Base-by-base conservation (phyloP, 2,113 vertebrate genomes). In the Odocoileus hemionus region DNA sequence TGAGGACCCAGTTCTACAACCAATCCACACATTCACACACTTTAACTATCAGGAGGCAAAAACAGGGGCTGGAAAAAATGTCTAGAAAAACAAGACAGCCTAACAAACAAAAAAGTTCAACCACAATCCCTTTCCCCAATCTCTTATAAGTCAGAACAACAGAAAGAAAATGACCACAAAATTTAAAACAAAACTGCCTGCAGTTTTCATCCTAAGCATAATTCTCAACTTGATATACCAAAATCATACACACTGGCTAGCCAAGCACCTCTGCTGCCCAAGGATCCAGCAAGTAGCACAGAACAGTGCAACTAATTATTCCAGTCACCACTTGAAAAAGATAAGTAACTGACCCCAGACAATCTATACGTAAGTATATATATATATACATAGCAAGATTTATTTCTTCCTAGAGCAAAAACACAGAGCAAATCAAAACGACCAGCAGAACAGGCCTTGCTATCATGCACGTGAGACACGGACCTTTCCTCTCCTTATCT, bases 391-490 rank as follows among this genome's bases (percentile, higher is more conserved):
- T 19, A 54, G 33, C 57, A 95, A 94, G 25, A 84, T 36, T 74
- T 33, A 57, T 52, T 97, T 92, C 79, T 80, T 86, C 80, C 50
- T 50, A 23, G 12, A 94, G 30, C 61, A 96, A 92, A 95, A 89
- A 30, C 19, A 57, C 39, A 15, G 15, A 88, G 36, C 61, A 86
- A 80, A 96, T 89, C 74, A 96, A 91, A 95, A 89, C 50, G 52
- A 97, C 8, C 74, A 83, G 26, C 17, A 84, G n/a, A 96, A 86
- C 1, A 10, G 60, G 45, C 23, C 39, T 55, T 50, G 39, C 33
- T 54, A 89, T 13, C 39, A 83, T 23, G 10, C 39, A 57, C 4
- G 13, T 76, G 8, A 93, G 33, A 64, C n/a, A 76, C 0, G 17
- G 50, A 86, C 26, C 13, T 50, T 78, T 89, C 36, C n/a, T 85